A percentile compares a stretch with the other conserved stretches of the same genome.
Evolutionary conservation across 2,797 vertebrate species (phyloP).

Genomic region (Alexandromys oeconomus): DNA sequence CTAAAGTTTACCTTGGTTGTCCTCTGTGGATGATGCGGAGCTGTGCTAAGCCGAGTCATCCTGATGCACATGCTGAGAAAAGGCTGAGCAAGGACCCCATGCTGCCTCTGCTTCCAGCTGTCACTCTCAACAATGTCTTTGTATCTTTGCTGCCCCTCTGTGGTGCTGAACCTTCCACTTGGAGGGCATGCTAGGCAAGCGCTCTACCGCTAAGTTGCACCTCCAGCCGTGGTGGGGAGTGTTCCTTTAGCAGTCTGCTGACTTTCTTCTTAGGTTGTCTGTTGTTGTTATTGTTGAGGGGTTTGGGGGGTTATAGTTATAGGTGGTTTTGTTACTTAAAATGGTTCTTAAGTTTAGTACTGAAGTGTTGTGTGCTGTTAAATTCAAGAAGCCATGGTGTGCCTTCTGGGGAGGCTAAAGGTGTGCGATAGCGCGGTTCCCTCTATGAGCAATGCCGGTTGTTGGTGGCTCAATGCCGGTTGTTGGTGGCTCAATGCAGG

Average conservation of each 20-base stretch:
- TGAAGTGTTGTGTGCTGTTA: neutral
- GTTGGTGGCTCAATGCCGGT: too few relatives aligned
- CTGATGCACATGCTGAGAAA: accelerated
- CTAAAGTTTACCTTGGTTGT: slow-evolving; percentile 12
- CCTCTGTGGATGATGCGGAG: neutral
- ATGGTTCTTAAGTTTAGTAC: neutral
- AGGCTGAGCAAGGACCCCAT: neutral
- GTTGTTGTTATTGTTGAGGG: neutral
- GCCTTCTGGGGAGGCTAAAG: neutral
- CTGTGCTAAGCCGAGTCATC: neutral
- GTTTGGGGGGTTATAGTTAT: neutral
- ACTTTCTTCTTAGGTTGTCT: neutral
- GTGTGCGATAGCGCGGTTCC: neutral
- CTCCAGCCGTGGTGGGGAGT: neutral
- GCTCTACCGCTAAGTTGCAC: too few relatives aligned
- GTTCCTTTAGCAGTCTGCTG: neutral
- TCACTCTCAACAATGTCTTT: neutral
- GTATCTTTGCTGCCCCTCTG: neutral
- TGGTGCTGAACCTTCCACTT: neutral
- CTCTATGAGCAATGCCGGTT: neutral
- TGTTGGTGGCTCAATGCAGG: neutral
- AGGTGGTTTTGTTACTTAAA: neutral
- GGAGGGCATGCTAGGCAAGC: neutral
- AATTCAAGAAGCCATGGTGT: neutral
- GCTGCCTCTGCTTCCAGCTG: neutral